A percentile compares a stretch with the other conserved stretches of the same genome.
Evolutionary conservation across 23 tunicate species (phyloP).

Genomic region (Ascidia mentula): DNA sequence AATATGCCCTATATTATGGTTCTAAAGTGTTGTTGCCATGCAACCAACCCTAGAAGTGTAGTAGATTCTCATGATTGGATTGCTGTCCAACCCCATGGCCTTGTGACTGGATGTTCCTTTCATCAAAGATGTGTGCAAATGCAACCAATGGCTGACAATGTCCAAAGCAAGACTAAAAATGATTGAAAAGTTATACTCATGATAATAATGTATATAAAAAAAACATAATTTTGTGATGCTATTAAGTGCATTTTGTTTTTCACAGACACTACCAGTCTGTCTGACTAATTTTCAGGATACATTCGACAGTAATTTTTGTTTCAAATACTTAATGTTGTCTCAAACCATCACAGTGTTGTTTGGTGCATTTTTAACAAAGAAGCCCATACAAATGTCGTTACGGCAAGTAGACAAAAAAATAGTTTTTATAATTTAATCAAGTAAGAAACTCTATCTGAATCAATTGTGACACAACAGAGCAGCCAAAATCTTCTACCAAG

Average conservation of each 20-base stretch:
- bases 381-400: too few relatives aligned
- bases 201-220: too few relatives aligned
- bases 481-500: too few relatives aligned
- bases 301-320: not conserved
- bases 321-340: too few relatives aligned
- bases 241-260: not conserved
- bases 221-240: not conserved
- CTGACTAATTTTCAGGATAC: not conserved
- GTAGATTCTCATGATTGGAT: slow-evolving; percentile 93
- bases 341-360: not conserved
- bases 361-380: not conserved
- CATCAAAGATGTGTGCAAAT: slow-evolving; percentile 72
- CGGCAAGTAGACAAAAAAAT: too few relatives aligned
- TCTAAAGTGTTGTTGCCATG: too few relatives aligned
- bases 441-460: too few relatives aligned
- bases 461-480: too few relatives aligned
- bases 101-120: slow-evolving; percentile 86
- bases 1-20: too few relatives aligned
- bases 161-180: slow-evolving; percentile 81
- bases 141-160: slow-evolving; percentile 98
- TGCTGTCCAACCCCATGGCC: slow-evolving; percentile 86
- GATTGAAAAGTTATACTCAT: too few relatives aligned
- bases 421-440: too few relatives aligned
- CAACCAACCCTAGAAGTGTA: slow-evolving; percentile 82
- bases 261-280: not conserved